A percentile compares a stretch with the other conserved stretches of the same genome.
These are phyloP conservation scores for Myotis vivesi DNA, from an alignment of 2,797 vertebrate species.

Conservation along the genomic window DNA sequence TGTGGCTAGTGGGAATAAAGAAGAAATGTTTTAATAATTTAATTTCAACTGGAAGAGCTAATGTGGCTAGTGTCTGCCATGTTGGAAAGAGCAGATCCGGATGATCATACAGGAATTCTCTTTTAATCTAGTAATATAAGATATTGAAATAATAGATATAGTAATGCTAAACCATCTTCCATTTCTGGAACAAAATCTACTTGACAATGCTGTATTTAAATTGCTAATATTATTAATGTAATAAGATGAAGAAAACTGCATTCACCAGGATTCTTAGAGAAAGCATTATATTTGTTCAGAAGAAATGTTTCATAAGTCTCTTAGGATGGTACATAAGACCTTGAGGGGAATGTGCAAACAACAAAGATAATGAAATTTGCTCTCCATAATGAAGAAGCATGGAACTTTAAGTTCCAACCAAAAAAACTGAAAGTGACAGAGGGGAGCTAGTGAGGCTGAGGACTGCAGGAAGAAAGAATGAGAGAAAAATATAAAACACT, in stretches of 20 bases:
- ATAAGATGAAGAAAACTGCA: slow-evolving; percentile 46
- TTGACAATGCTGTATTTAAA: slow-evolving; percentile 46
- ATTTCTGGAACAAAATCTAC: slow-evolving; percentile 41
- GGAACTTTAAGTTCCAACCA: slow-evolving; percentile 36
- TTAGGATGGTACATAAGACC: slow-evolving; percentile 3
- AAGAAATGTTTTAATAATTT: neutral
- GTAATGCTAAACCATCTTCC: neutral
- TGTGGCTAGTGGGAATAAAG: neutral
- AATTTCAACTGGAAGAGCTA: neutral
- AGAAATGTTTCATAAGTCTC: slow-evolving; percentile 29
- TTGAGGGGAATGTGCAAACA: slow-evolving; percentile 24
- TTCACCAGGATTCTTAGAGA: slow-evolving; percentile 48
- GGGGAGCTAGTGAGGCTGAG: neutral
- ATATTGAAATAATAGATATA: slow-evolving; percentile 15
- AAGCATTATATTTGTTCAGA: slow-evolving; percentile 38
- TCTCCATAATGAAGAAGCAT: neutral
- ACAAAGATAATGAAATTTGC: slow-evolving; percentile 51
- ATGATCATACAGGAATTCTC: neutral
- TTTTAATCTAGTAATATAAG: slow-evolving; percentile 20
- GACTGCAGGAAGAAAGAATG: neutral
- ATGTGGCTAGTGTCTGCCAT: neutral
- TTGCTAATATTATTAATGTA: slow-evolving; percentile 63
- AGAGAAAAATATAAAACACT: neutral
- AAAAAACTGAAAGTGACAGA: neutral
- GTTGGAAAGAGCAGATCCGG: neutral